Evolutionary conservation across 2,113 vertebrate genomes (phyloP), one percentile per base, ranked within the genome.

Genomic region (cat (Felis catus)): DNA sequence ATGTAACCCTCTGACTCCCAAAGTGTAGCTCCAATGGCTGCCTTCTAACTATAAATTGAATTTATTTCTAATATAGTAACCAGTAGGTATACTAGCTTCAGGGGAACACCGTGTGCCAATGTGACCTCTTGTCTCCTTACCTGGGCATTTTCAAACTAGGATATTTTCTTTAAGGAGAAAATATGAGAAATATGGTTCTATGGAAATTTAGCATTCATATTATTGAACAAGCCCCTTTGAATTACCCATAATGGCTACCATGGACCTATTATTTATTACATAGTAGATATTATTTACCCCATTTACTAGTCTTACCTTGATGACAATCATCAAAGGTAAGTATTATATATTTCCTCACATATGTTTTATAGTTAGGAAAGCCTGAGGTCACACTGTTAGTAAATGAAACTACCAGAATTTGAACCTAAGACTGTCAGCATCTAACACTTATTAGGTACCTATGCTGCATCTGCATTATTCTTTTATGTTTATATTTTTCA

Each of bases 381-480:
- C 45, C 14, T 23, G 71, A 68, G 16, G 14, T 86, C 51, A 88
- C 12, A 76, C 5, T 65, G 18, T 81, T 82, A 83, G 29, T 74
- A 94, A 89, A 85, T 81, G 27, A 93, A 94, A 58, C 48, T 71
- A 4, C 25, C 53, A 58, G 31, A 13, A n/a, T 66, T 91, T 68
- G 19, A 74, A 78, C 11, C 36, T 48, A 78, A 19, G 53, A 73
- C 19, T 66, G 2, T 9, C 65, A 45, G 18, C 1, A 8, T 65
- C 53, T 89, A 41, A 70, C 11, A 48, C 55, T 61, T 88, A 61
- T 51, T 68, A 45, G 51, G 23, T 92, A 4, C 21, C 21, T 73
- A 45, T 71, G n/a, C 19, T 78, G 25, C 81, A 3, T 58, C 45
- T 65, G 25, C 7, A 29, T 78, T 88, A 9, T 66, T 53, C 25